Evolutionary conservation across 2,113 vertebrate species (phyloP).

Genomic region (Gorsachius goisagi): DNA sequence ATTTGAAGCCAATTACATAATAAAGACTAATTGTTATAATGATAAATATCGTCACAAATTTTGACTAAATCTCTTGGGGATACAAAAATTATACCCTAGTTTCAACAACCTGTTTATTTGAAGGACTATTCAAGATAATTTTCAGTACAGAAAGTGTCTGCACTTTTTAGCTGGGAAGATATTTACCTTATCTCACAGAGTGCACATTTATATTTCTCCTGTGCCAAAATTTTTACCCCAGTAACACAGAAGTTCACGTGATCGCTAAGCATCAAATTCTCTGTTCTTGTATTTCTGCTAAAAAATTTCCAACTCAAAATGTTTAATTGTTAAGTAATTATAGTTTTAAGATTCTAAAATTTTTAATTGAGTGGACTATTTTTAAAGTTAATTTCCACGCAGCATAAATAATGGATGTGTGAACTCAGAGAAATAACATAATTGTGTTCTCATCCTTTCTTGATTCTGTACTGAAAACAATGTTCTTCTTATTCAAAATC

Average conservation of each 20-base stretch:
- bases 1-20: background rate
- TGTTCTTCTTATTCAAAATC: background rate
- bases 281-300: background rate
- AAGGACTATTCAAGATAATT: background rate
- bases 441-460: background rate
- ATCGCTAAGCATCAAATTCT: background rate
- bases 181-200: background rate
- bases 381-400: background rate
- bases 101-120: background rate
- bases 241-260: background rate
- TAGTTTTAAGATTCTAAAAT: background rate
- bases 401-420: background rate
- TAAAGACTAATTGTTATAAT: background rate
- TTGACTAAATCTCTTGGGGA: background rate
- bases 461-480: background rate
- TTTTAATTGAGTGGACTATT: background rate
- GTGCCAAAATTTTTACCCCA: background rate
- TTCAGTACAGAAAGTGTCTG: background rate
- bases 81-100: background rate
- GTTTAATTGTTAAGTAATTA: background rate
- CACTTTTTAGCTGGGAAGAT: background rate
- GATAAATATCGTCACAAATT: background rate
- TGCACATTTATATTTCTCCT: background rate
- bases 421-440: background rate
- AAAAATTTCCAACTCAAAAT: background rate